Evolutionary conservation across 2,113 vertebrate genomes (phyloP).

Genomic region (Callorhinus ursinus): DNA sequence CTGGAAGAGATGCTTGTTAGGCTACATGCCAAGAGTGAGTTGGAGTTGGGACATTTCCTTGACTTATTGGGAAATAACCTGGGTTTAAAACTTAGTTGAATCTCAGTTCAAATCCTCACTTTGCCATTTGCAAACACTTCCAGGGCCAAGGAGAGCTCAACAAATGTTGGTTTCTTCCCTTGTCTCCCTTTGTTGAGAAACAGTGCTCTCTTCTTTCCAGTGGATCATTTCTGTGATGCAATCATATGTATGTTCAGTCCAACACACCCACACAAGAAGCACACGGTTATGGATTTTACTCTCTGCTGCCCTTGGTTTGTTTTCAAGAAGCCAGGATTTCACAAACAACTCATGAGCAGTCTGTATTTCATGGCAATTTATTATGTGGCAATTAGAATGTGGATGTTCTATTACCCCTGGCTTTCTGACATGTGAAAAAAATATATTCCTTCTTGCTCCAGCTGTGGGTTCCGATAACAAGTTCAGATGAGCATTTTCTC

Average conservation of each 20-base stretch:
- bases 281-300: neutral
- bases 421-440: constrained; percentile 20
- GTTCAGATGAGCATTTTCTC: constrained; percentile 18
- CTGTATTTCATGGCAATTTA: neutral
- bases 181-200: neutral
- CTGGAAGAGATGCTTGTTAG: neutral
- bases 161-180: neutral
- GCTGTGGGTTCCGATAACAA: constrained; percentile 45
- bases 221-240: neutral
- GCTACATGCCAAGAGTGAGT: neutral
- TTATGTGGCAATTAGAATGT: constrained; percentile 35
- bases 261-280: neutral
- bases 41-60: neutral
- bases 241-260: too few species aligned
- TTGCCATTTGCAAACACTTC: neutral
- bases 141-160: neutral
- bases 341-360: neutral
- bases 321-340: constrained; percentile 14
- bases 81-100: neutral
- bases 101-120: constrained; percentile 44
- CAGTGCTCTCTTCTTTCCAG: neutral
- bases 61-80: constrained; percentile 19
- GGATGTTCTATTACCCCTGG: neutral
- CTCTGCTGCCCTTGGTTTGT: neutral
- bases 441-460: neutral